These are phyloP conservation scores for Sphecodes monilicornis DNA, from an alignment of 2,888 invertebrate species.

Conservation along the genomic window DNA sequence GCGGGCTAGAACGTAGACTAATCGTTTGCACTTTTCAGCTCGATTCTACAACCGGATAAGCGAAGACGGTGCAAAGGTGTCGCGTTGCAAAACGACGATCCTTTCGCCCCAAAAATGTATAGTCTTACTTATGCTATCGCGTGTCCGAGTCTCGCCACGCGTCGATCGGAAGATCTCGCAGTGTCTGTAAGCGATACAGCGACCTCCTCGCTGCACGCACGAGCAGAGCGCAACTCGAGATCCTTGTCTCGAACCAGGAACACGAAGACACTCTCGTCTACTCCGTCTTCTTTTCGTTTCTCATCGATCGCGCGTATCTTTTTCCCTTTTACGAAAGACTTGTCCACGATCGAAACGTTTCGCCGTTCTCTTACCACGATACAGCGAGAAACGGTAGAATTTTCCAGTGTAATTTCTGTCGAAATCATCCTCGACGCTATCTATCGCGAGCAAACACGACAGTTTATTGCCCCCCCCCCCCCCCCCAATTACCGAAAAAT, in stretches of 20 bases:
- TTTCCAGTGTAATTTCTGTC: background rate
- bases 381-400: background rate
- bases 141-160: background rate
- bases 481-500: background rate
- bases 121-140: conserved; percentile 26
- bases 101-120: conserved; percentile 45
- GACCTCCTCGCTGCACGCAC: background rate
- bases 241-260: background rate
- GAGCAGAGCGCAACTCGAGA: conserved; percentile 1
- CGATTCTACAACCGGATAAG: background rate
- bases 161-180: background rate
- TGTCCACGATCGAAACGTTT: background rate
- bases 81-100: background rate
- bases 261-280: background rate
- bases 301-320: background rate
- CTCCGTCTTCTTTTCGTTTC: background rate
- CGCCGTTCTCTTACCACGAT: too few species aligned
- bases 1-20: too few species aligned
- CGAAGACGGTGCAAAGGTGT: background rate
- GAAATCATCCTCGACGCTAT: background rate
- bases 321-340: background rate
- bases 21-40: background rate
- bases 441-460: background rate
- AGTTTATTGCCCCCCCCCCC: background rate
- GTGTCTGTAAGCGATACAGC: background rate